Evolutionary conservation across 2,888 invertebrate species (phyloP), one percentile per base, ranked within the genome.

Genomic region (Timandra comae): DNA sequence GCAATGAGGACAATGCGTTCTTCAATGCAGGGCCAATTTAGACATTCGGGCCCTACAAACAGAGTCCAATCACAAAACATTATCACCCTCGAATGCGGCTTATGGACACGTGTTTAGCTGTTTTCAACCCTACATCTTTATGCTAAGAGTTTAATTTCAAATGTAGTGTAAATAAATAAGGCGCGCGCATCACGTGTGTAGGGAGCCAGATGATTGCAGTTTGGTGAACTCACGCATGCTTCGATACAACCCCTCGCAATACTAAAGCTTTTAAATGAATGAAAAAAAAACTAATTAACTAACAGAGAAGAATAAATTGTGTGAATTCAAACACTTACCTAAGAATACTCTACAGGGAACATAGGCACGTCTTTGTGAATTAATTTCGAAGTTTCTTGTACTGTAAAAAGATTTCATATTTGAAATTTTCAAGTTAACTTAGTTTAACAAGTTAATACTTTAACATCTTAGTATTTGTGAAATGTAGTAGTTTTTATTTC

Each of bases 151-250:
- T 34, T 21, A 10, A 36, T 37, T 33, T 42, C 1, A 10, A 12
- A 32, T 30, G 11, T 2, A 12, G 10, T 33, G 45, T 43, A 55
- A 66, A 60, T 57, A 67, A 56, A 70, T 71, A 70, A 69, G 61
- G 63, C 67, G 62, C 62, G 66, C 64, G 57, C 61, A 69, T 71
- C 76, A 75, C 71, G 69, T 75, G 79, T 62, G 60, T 60, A 57
- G 56, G 76, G 78, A 70, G 70, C 64, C 65, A 71, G 67, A 71
- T 70, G 78, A 82, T 78, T 74, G 75, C 72, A 79, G 73, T 74
- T 68, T 71, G 64, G 67, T 70, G 69, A 69, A 69, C 69, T 63
- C 59, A 45, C 43, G 50, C 30, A 43, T 30, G 39, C 23, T 37
- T 22, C 22, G n/a, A 8, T 48, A 56, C 63, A 56, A 68, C 70